Evolutionary conservation across 23 tunicate genomes (phyloP).

Genomic region (Oikopleura albicans): DNA sequence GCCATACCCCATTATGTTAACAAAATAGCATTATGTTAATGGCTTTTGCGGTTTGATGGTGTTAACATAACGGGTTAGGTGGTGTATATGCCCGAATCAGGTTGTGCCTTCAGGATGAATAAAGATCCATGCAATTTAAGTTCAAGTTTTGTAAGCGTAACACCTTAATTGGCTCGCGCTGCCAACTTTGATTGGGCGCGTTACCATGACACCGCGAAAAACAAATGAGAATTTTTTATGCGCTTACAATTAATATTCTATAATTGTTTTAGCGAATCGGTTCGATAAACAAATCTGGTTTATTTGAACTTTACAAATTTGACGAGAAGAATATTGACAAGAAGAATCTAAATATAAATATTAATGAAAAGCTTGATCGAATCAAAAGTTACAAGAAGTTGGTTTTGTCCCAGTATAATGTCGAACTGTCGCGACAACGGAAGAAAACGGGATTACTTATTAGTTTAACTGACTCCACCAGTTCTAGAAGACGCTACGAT

Average conservation of each 20-base stretch:
- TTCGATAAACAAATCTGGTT: background rate
- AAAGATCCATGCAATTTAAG: no score
- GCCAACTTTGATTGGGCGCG: no score
- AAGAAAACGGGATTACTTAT: background rate
- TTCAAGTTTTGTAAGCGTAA: no score
- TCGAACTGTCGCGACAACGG: background rate
- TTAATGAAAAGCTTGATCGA: background rate
- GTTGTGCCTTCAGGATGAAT: no score
- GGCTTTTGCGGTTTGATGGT: no score
- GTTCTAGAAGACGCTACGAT: background rate
- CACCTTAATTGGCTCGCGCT: no score
- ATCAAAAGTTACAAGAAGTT: background rate
- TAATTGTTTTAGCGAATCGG: background rate
- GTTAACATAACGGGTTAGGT: no score
- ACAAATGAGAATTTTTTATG: no score
- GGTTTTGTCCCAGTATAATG: background rate
- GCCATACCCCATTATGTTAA: no score
- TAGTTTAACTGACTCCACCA: background rate
- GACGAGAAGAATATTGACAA: background rate
- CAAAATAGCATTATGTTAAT: no score
- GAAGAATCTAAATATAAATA: background rate
- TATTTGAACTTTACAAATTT: slow-evolving; percentile 3
- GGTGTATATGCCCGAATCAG: no score
- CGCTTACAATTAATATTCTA: background rate
- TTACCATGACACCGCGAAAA: no score